phyloP scores from a whole-genome alignment of 1,140 invertebrate species.

The Microplitis mediator region DNA sequence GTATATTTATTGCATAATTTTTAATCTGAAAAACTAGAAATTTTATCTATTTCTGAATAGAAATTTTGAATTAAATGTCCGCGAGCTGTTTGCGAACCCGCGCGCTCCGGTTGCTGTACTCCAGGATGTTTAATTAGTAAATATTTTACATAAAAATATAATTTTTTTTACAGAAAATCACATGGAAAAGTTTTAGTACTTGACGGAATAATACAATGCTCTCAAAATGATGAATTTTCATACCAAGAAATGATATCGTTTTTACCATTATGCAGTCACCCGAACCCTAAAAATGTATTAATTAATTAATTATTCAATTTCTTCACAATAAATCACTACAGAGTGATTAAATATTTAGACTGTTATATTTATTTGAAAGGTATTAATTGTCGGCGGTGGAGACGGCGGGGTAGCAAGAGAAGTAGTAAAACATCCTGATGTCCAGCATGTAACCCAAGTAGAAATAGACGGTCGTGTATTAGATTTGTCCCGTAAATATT shows the following conservation, averaged over 20 bases:
- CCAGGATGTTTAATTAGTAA: no score
- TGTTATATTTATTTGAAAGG: constrained; percentile 55
- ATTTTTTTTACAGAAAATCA: constrained; percentile 69
- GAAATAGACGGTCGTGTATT: constrained; percentile 95
- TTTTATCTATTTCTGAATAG: no score
- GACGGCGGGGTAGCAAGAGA: constrained; percentile 96
- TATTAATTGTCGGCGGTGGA: constrained; percentile 96
- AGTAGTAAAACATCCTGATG: constrained; percentile 89
- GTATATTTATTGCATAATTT: no score
- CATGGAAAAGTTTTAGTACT: constrained; percentile 90
- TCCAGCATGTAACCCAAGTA: constrained; percentile 82
- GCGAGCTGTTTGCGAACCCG: no score
- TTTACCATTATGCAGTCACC: constrained; percentile 89
- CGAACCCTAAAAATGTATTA: constrained; percentile 80
- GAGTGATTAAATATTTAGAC: no score
- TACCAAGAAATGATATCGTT: constrained; percentile 99
- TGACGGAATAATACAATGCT: constrained; percentile 97
- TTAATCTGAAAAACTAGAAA: no score
- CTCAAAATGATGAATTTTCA: constrained; percentile 94
- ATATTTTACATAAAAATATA: background rate
- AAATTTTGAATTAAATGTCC: no score
- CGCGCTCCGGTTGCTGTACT: no score
- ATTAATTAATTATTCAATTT: no score
- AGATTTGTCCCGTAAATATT: constrained; percentile 87
- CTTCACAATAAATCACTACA: no score